Evolutionary conservation across 2,113 vertebrate species (phyloP).

Genomic region (Pelobates fuscus): DNA sequence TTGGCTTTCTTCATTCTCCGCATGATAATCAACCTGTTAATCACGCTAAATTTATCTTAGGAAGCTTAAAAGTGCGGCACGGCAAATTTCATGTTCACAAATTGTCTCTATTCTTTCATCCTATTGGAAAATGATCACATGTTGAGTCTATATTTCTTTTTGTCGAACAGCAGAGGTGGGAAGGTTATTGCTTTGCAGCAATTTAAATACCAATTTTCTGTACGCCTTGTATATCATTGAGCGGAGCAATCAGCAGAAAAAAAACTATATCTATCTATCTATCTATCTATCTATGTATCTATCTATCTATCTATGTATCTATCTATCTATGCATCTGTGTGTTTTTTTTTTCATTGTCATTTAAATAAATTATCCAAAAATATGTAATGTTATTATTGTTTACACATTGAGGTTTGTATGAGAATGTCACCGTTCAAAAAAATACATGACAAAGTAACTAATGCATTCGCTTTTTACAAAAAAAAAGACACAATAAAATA

Average conservation of each 20-base stretch:
- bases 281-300: neutral
- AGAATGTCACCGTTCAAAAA: too few relatives aligned
- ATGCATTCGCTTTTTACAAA: too few relatives aligned
- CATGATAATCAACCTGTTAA: neutral
- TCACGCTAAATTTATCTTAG: neutral
- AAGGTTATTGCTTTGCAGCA: neutral
- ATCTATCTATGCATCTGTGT: neutral
- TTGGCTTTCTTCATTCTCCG: neutral
- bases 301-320: neutral
- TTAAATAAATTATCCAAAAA: too few relatives aligned
- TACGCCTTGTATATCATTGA: neutral
- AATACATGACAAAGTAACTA: too few relatives aligned
- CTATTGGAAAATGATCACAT: too few relatives aligned
- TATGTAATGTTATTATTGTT: too few relatives aligned
- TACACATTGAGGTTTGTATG: too few relatives aligned
- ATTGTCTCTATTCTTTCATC: neutral
- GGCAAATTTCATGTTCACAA: neutral
- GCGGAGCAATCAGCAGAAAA: neutral
- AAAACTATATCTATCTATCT: neutral
- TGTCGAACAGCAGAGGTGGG: too few relatives aligned
- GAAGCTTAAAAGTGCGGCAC: neutral
- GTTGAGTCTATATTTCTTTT: too few relatives aligned
- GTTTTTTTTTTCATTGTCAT: too few relatives aligned
- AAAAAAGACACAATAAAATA: too few relatives aligned
- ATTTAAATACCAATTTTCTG: neutral